Conservation (phyloP, 1,140 invertebrate genomes). For the Tetramorium parvispinum region DNA sequence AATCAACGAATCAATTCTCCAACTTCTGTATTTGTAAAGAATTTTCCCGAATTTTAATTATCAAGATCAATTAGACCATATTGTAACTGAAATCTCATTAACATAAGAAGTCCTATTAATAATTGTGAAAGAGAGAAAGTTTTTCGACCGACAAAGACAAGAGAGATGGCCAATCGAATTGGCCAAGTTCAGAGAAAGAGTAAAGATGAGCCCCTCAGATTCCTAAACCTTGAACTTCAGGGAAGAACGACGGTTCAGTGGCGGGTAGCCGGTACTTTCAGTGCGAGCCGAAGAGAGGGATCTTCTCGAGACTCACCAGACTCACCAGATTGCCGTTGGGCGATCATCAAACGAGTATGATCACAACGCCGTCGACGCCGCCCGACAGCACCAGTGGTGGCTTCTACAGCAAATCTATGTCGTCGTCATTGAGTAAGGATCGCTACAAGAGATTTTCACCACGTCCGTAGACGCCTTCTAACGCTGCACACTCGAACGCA, state of each 20-base stretch:
- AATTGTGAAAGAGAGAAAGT: neutral
- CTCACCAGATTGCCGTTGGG: slow-evolving; percentile 91
- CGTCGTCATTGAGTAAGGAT: slow-evolving; percentile 84
- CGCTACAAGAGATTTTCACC: slow-evolving; percentile 76
- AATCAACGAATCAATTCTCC: neutral
- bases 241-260: slow-evolving; percentile 99
- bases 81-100: neutral
- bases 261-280: slow-evolving; percentile 96
- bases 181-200: neutral
- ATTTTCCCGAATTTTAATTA: neutral
- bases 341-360: slow-evolving; percentile 73
- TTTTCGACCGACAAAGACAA: neutral
- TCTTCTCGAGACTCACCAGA: slow-evolving; percentile 96
- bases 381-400: slow-evolving; percentile 72
- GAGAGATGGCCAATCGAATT: slow-evolving; percentile 13
- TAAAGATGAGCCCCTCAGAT: neutral
- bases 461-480: slow-evolving; percentile 64
- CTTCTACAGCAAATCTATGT: slow-evolving; percentile 79
- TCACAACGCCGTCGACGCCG: slow-evolving; percentile 83
- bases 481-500: slow-evolving; percentile 19
- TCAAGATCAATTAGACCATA: neutral
- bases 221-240: slow-evolving; percentile 84
- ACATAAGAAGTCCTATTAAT: neutral
- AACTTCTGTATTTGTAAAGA: neutral
- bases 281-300: slow-evolving; percentile 96